Percentiles rank a stretch among this genome's conserved stretches.
These are phyloP conservation scores for Bombyx huttoni DNA, from an alignment of 2,888 invertebrate species.

Conservation along the genomic window DNA sequence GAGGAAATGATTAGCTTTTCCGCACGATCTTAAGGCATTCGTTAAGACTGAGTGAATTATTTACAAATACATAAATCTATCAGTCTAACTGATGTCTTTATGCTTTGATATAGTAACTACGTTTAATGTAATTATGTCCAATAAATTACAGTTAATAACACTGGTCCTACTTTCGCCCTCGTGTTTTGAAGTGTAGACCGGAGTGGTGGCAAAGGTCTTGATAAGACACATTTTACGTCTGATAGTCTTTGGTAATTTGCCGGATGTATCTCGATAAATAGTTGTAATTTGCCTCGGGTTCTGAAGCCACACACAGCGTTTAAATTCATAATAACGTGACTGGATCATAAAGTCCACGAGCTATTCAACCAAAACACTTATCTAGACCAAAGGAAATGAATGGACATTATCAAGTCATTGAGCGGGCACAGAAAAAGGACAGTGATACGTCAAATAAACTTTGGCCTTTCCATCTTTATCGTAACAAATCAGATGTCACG, in stretches of 20 bases:
- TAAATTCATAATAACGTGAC: no score
- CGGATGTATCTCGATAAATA: slow-evolving; percentile 43
- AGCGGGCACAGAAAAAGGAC: slow-evolving; percentile 34
- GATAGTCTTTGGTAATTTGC: slow-evolving; percentile 52
- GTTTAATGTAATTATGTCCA: slow-evolving; percentile 10
- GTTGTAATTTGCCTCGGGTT: slow-evolving; percentile 22
- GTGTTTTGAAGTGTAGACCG: slow-evolving; percentile 29
- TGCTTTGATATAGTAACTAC: slow-evolving; percentile 13
- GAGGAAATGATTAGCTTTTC: no score
- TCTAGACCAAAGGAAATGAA: neutral
- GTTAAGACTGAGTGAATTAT: slow-evolving; percentile 5
- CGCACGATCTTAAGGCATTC: no score
- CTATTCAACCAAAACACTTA: no score
- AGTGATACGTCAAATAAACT: slow-evolving; percentile 26
- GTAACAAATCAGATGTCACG: neutral
- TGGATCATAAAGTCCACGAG: no score
- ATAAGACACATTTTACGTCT: slow-evolving; percentile 37
- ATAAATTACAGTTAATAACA: slow-evolving; percentile 29
- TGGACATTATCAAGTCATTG: slow-evolving; percentile 31
- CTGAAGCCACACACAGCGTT: slow-evolving; percentile 19
- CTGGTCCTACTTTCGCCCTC: slow-evolving; percentile 33
- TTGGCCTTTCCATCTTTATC: slow-evolving; percentile 30
- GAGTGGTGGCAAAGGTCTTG: slow-evolving; percentile 46
- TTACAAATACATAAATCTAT: slow-evolving; percentile 22
- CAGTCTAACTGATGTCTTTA: slow-evolving; percentile 20